Conservation (phyloP, 2,113 vertebrate species). For the Jaculus jaculus region DNA sequence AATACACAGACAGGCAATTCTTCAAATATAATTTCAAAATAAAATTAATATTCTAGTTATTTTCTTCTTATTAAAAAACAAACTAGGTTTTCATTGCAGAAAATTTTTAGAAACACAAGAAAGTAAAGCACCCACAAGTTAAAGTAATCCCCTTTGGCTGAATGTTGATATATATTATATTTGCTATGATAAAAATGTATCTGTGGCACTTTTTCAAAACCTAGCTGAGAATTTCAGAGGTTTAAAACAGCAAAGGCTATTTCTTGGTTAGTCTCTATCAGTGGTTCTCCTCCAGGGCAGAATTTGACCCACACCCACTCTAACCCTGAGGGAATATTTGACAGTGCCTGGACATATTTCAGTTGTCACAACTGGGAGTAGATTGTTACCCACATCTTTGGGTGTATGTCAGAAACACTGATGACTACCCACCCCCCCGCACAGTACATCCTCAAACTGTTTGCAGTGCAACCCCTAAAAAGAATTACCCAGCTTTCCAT, state of each 20-base stretch:
- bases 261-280: background rate
- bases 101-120: slow-evolving; percentile 22
- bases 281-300: background rate
- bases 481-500: background rate
- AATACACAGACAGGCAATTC: background rate
- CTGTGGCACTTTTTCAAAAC: background rate
- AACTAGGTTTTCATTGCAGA: background rate
- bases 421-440: background rate
- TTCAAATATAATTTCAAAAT: slow-evolving; percentile 1
- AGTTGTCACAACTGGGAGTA: background rate
- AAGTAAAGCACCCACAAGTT: background rate
- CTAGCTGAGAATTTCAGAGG: background rate
- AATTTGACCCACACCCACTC: too few species aligned
- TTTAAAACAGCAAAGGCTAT: slow-evolving; percentile 22
- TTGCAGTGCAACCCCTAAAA: background rate
- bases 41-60: slow-evolving; percentile 29
- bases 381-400: background rate
- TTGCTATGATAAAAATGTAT: background rate
- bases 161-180: slow-evolving; percentile 15
- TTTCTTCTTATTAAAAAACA: slow-evolving; percentile 17
- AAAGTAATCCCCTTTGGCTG: slow-evolving; percentile 28
- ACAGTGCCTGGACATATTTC: background rate
- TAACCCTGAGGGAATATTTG: too few species aligned
- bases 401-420: background rate
- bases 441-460: background rate